Base-by-base conservation (phyloP, 1,140 invertebrate genomes). In the Diprion similis region DNA sequence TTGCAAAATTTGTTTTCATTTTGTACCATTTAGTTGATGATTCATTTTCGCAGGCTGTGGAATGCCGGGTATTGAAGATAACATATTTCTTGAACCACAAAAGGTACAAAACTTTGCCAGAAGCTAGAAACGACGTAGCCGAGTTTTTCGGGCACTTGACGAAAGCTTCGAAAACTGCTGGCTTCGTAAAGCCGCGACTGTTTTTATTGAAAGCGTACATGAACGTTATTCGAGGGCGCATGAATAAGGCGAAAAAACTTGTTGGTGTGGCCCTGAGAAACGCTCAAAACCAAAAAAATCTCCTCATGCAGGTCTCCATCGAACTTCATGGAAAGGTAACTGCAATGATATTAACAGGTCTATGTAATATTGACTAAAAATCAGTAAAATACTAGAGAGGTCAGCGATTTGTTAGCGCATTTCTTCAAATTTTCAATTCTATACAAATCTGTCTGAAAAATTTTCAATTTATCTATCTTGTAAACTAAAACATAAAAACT, bases 171-270 rank as follows among this genome's bases (percentile, higher is more conserved):
- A 46, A 64, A 1, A 10, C 17, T 1, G 59, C 72, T 0, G 2
- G 9, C 1, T 79, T 80, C 13, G 37, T 82, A 9, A 78, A 74
- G 46, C 80, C 83, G 7, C 76, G 76, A 24, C 68, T 78, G 0
- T 78, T 78, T 19, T 9, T 84, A 9, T n/a, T 82, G 3, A 64
- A 76, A 47, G 69, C 79, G 0, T 82, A 84, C 59, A 70, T 80
- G 65, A 67, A 71, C 19, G 15, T 78, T 1, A 19, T 78, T 3
- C 73, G 66, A 1, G 73, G 72, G 9, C 68, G 68, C 0, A 77
- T 46, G 15, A 7, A 37, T 8, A 6, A 4, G 10, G 47, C 46
- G 0, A 64, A n/a, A 17, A 8, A 6, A 0, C 68, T 76, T 6
- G 46, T 83, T 4, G 9, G 47, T 2, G 77, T 75, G n/a, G 76